A percentile compares a stretch with the other conserved stretches of the same genome.
phyloP scores from a whole-genome alignment of 2,113 vertebrate species.

The Phaethon lepturus region DNA sequence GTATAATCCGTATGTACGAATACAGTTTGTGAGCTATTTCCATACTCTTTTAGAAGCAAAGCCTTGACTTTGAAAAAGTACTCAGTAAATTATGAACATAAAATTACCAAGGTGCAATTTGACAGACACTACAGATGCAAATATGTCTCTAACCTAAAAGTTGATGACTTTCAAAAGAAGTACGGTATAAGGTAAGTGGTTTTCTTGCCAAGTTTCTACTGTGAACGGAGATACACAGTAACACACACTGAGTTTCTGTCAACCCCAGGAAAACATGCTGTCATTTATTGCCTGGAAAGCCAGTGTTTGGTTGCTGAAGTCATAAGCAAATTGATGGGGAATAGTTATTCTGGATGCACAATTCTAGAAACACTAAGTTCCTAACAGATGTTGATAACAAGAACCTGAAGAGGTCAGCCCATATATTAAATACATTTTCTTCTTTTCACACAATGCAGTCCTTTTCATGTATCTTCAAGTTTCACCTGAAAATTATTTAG shows the following conservation, averaged over 20 bases:
- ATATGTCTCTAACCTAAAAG: background rate
- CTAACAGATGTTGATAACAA: slow-evolving; percentile 18
- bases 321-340: slow-evolving; percentile 16
- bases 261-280: slow-evolving; percentile 19
- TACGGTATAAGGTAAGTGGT: background rate
- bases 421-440: background rate
- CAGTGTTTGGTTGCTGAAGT: slow-evolving; percentile 14
- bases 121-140: background rate
- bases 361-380: background rate
- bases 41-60: background rate
- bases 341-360: background rate
- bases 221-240: background rate
- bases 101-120: background rate
- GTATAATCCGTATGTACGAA: background rate
- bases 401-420: background rate
- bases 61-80: background rate
- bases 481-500: background rate
- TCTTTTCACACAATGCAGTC: background rate
- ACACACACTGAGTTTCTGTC: background rate
- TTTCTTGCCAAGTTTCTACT: background rate
- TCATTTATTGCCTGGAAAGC: slow-evolving; percentile 1
- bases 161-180: background rate
- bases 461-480: background rate
- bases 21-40: background rate
- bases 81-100: background rate